Conservation (phyloP, 2,797 vertebrate genomes). For the Chromis chromis region DNA sequence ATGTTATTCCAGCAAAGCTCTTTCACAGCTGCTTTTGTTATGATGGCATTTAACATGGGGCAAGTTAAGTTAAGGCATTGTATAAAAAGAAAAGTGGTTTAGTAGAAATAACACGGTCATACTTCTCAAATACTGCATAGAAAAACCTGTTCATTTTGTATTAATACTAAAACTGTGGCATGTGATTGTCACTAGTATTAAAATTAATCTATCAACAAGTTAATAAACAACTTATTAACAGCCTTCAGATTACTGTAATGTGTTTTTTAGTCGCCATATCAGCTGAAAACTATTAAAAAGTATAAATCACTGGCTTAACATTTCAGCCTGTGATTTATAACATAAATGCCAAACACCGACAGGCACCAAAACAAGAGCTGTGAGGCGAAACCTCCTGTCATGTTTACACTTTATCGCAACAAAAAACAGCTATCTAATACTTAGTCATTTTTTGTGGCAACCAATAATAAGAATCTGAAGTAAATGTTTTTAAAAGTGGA, state of each 20-base stretch:
- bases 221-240: neutral
- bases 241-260: neutral
- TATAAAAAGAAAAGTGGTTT: neutral
- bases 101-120: no score
- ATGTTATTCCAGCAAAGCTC: neutral
- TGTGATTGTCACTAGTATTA: neutral
- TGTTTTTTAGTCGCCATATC: neutral
- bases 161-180: neutral
- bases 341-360: neutral
- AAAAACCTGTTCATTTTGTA: neutral
- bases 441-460: no score
- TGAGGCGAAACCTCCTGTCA: no score
- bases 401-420: no score
- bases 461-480: no score
- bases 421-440: no score
- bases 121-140: no score
- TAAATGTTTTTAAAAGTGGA: no score
- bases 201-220: neutral
- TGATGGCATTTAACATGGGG: neutral
- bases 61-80: neutral
- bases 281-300: neutral
- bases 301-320: neutral
- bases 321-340: neutral
- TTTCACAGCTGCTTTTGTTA: neutral
- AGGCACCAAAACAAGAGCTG: neutral